Conservation (phyloP, 1,140 invertebrate genomes). For the Plutomurus gul region DNA sequence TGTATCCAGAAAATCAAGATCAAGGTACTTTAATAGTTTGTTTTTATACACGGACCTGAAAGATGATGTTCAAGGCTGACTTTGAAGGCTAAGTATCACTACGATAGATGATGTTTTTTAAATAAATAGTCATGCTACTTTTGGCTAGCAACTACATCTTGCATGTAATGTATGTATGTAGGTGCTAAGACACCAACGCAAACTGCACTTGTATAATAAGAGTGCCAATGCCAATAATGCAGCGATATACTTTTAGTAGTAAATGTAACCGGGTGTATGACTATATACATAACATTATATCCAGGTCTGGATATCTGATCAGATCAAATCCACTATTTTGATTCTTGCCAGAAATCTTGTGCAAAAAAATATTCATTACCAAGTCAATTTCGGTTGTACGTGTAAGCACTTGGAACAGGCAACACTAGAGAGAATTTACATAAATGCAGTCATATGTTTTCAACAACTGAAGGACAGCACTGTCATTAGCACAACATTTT, state of each 20-base stretch:
- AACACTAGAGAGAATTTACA: no score
- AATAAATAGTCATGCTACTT: neutral
- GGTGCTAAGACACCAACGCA: slow-evolving; percentile 13
- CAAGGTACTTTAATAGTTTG: slow-evolving; percentile 19
- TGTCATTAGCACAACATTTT: no score
- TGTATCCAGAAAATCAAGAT: neutral
- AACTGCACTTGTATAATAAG: neutral
- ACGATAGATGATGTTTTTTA: neutral
- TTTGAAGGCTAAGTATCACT: slow-evolving; percentile 10
- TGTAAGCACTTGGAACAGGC: no score
- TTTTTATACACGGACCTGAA: neutral
- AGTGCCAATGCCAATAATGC: neutral
- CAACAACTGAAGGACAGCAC: no score
- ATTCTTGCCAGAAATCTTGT: no score
- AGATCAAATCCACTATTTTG: no score
- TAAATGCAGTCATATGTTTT: no score
- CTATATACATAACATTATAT: no score
- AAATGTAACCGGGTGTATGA: neutral
- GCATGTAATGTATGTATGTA: no score
- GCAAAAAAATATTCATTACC: no score
- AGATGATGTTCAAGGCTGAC: slow-evolving; percentile 9
- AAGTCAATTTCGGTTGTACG: no score
- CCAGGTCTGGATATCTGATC: no score
- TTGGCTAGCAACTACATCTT: slow-evolving; percentile 11
- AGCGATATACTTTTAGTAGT: neutral